Evolutionary conservation across 2,797 vertebrate genomes (phyloP).

Genomic region (Propithecus perrieri): DNA sequence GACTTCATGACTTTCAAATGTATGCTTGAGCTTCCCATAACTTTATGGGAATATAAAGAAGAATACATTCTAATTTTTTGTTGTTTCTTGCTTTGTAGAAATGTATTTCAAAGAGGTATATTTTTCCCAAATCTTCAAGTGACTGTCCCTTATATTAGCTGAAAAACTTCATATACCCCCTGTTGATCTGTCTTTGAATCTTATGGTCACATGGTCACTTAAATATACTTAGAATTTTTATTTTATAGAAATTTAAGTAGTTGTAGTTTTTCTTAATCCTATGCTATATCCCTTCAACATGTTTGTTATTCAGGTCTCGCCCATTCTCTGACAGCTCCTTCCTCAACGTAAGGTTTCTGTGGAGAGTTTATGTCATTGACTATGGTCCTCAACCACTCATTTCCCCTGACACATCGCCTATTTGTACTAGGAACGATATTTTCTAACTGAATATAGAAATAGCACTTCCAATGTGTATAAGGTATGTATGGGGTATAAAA

Average conservation of each 20-base stretch:
- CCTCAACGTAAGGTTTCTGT: neutral
- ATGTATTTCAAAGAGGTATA: neutral
- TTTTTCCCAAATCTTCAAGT: neutral
- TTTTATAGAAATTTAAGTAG: conserved; percentile 17
- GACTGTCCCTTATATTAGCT: neutral
- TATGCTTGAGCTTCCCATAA: neutral
- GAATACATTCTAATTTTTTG: neutral
- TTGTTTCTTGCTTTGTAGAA: neutral
- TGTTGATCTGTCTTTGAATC: neutral
- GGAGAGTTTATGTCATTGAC: neutral
- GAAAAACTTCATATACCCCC: neutral
- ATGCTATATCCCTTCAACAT: neutral
- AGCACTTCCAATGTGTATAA: neutral
- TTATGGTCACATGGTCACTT: neutral
- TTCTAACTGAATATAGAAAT: neutral
- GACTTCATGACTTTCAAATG: neutral
- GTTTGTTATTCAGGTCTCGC: neutral
- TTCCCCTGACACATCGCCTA: neutral
- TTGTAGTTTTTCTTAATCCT: neutral
- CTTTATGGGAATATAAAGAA: neutral
- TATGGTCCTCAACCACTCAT: neutral
- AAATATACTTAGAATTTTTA: neutral
- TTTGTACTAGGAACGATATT: neutral
- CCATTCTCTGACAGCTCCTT: neutral
- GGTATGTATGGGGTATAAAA: neutral